Conservation (phyloP, 1,140 invertebrate genomes). For the Eurosta solidaginis region DNA sequence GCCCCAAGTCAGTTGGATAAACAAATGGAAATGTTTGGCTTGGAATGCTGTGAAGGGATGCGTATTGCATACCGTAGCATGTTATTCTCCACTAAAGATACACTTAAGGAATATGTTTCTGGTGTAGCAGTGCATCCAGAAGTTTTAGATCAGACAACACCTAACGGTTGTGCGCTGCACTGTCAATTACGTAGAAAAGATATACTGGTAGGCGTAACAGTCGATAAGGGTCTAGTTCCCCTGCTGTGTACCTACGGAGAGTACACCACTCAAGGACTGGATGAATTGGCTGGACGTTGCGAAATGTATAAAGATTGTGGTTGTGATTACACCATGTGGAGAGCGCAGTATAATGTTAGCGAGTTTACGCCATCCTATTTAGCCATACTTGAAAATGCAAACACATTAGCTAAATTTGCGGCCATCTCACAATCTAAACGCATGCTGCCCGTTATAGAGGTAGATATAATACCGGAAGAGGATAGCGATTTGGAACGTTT, state of each 20-base stretch:
- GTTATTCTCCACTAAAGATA: background rate
- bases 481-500: background rate
- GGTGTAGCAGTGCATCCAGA: background rate
- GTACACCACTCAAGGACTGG: background rate
- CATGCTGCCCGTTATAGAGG: background rate
- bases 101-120: background rate
- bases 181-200: background rate
- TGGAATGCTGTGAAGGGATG: background rate
- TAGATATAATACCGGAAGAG: background rate
- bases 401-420: background rate
- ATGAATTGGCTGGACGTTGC: background rate
- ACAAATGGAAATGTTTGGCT: background rate
- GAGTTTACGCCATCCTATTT: background rate
- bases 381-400: background rate
- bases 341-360: background rate
- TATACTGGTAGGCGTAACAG: background rate
- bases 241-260: background rate
- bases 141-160: background rate
- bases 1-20: background rate
- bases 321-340: constrained; percentile 14
- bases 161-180: background rate
- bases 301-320: background rate
- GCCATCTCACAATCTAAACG: constrained; percentile 6
- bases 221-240: background rate
- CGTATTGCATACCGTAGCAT: background rate